Base-by-base conservation (phyloP, 2,113 vertebrate genomes). In the Xiphias gladius region DNA sequence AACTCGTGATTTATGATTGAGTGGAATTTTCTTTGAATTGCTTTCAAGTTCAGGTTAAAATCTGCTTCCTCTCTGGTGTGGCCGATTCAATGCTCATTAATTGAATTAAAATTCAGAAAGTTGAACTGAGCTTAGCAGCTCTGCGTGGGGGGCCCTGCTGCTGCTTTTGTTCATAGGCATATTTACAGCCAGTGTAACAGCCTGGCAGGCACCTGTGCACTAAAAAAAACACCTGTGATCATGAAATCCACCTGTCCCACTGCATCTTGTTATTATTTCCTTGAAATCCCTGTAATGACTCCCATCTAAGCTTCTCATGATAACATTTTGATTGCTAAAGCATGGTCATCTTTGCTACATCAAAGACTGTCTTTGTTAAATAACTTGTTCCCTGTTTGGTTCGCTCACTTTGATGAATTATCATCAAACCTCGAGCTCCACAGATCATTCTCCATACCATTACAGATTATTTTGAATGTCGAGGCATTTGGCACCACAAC, bases 291-390 rank as follows among this genome's bases (percentile, higher is more conserved):
- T 46, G 50, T 92, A 89, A 92, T 85, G 79, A 76, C 82, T 72
- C 80, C 76, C 80, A 75, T 86, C 65, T 58, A 74, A 77, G 82
- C 68, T 61, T 54, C 77, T 78, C 80, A 72, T 68, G 90, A 94
- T 91, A 92, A 89, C 85, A 76, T 67, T 72, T 80, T 81, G 91
- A 93, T 94, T 93, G 91, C 79, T 93, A 64, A 91, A 91, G 89
- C 86, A 82, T 93, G 91, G 89, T 90, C 88, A 84, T 92, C 89
- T 90, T 50, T 63, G 39, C 69, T 16, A 89, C 92, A 93, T 94
- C 93, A 94, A 94, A 94, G 94, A 62, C 67, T 3, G 35, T 80
- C 78, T 88, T 61, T 54, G 43, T 81, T 28, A 82, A 89, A 71
- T 68, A 75, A 83, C 80, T 64, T 50, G 63, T 80, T 79, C 79